Evolutionary conservation across 2,888 invertebrate species (phyloP).

Genomic region (Alloplasta piceator): DNA sequence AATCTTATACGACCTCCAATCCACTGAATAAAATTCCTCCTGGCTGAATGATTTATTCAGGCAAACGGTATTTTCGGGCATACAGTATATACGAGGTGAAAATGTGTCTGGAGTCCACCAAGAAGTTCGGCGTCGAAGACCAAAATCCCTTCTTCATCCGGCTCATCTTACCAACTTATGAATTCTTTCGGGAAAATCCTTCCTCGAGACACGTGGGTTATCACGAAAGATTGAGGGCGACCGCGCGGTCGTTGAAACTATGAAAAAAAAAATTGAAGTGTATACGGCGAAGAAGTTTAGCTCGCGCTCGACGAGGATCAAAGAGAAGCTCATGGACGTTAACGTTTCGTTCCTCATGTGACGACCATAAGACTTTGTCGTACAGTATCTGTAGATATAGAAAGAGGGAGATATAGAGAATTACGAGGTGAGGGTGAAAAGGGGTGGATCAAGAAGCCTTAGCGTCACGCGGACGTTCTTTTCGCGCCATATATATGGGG

Average conservation of each 20-base stretch:
- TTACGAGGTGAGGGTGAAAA: slow-evolving; percentile 64
- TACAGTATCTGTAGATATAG: slow-evolving; percentile 25
- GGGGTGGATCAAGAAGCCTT: slow-evolving; percentile 81
- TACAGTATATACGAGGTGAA: slow-evolving; percentile 27
- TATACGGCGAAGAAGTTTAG: slow-evolving; percentile 75
- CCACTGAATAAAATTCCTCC: slow-evolving; percentile 29
- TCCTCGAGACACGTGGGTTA: slow-evolving; percentile 76
- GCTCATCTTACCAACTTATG: slow-evolving; percentile 76
- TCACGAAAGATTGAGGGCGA: slow-evolving; percentile 74
- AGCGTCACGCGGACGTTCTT: slow-evolving; percentile 71
- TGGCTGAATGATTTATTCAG: slow-evolving; percentile 60
- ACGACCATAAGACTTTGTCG: slow-evolving; percentile 47
- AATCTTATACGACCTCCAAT: slow-evolving; percentile 17
- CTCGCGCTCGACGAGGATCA: slow-evolving; percentile 69
- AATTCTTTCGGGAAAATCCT: slow-evolving; percentile 81
- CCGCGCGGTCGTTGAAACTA: slow-evolving; percentile 70
- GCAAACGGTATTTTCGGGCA: slow-evolving; percentile 30
- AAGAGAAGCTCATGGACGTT: slow-evolving; percentile 67
- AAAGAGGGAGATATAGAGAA: not conserved
- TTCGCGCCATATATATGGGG: slow-evolving; percentile 38
- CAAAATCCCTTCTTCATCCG: slow-evolving; percentile 70
- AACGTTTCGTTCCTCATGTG: slow-evolving; percentile 39
- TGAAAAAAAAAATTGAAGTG: slow-evolving; percentile 15
- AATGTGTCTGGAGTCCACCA: slow-evolving; percentile 19
- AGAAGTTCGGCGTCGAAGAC: slow-evolving; percentile 42